Percentiles rank a stretch among this genome's conserved stretches.
phyloP scores from a whole-genome alignment of 2,888 invertebrate species.

The Furcula furcula region DNA sequence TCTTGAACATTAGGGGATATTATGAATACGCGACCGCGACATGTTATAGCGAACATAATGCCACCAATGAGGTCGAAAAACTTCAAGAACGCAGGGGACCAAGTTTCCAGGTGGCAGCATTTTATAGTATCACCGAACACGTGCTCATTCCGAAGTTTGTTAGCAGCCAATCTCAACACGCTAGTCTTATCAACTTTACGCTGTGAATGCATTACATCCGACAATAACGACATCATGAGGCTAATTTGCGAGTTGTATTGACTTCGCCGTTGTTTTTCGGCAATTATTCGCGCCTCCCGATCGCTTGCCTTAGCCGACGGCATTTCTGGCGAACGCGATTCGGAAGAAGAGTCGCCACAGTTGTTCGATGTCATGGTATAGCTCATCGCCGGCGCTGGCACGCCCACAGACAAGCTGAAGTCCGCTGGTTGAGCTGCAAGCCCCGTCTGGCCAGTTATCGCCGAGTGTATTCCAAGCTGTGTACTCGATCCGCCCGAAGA shows the following conservation, averaged over 20 bases:
- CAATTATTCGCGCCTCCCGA: constrained; percentile 91
- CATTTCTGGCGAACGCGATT: constrained; percentile 67
- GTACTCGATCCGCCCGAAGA: constrained; percentile 50
- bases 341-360: constrained; percentile 70
- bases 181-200: constrained; percentile 95
- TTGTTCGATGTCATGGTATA: constrained; percentile 46
- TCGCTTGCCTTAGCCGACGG: constrained; percentile 83
- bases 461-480: constrained; percentile 45
- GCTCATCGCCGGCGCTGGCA: constrained; percentile 39
- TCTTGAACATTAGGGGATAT: constrained; percentile 92
- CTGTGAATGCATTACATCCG: constrained; percentile 91
- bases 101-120: constrained; percentile 69
- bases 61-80: constrained; percentile 87
- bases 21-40: constrained; percentile 91
- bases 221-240: constrained; percentile 90
- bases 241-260: constrained; percentile 93
- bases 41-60: constrained; percentile 90
- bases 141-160: constrained; percentile 91
- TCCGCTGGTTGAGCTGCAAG: constrained; percentile 38
- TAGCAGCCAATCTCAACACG: constrained; percentile 92
- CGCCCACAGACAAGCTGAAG: constrained; percentile 50
- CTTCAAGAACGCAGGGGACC: constrained; percentile 82
- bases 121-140: constrained; percentile 81
- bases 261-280: constrained; percentile 95
- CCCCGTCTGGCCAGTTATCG: constrained; percentile 46